A percentile compares a stretch with the other conserved stretches of the same genome.
These are phyloP conservation scores for Hirudo medicinalis DNA, from an alignment of 1,140 invertebrate species.

Conservation along the genomic window DNA sequence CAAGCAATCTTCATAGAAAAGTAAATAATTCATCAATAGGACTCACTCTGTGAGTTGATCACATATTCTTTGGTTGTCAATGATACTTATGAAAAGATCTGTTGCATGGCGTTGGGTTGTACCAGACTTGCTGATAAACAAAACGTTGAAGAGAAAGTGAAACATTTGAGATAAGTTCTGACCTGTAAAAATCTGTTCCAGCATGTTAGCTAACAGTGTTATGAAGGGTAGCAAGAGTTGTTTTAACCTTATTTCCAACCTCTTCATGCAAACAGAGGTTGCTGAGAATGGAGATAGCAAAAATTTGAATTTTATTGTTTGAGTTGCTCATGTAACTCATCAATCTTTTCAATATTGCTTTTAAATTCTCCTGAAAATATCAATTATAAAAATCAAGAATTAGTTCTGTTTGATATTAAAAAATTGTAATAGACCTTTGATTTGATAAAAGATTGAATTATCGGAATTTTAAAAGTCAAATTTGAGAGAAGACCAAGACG, in stretches of 20 bases:
- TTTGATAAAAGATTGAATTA: constrained; percentile 1
- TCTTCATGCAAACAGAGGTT: constrained; percentile 33
- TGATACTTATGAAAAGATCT: not conserved
- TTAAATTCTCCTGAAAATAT: constrained; percentile 30
- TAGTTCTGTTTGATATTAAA: not conserved
- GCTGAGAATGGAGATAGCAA: constrained; percentile 30
- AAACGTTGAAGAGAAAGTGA: not conserved
- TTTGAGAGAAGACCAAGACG: constrained; percentile 4
- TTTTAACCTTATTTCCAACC: constrained; percentile 29
- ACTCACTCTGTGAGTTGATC: constrained; percentile 4
- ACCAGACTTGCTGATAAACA: not conserved
- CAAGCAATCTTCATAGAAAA: not conserved
- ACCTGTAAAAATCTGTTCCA: not conserved
- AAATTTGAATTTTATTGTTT: constrained; percentile 29
- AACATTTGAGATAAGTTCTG: not conserved
- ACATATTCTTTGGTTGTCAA: not conserved
- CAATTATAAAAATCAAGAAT: not conserved
- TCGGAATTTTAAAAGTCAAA: not conserved
- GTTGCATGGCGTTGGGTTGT: not conserved
- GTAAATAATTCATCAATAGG: not conserved
- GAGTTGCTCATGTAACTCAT: constrained; percentile 28
- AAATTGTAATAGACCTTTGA: not conserved
- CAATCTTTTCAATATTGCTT: constrained; percentile 27
- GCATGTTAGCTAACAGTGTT: not conserved
- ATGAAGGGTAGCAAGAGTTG: not conserved